Evolutionary conservation across 2,797 vertebrate species (phyloP).

Genomic region (Hippopotamyrus pictus): DNA sequence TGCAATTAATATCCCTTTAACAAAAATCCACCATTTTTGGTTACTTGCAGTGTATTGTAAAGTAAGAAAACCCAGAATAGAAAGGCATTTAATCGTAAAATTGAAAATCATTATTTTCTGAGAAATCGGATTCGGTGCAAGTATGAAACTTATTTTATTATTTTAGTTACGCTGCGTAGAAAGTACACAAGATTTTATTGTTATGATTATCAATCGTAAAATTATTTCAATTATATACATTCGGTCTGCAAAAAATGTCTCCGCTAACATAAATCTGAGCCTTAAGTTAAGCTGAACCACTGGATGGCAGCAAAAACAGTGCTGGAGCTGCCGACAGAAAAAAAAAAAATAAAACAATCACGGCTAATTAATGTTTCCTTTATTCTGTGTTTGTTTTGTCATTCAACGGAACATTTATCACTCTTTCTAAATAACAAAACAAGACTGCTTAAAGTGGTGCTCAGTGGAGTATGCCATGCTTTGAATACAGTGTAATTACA

Average conservation of each 20-base stretch:
- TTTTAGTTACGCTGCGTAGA: not conserved
- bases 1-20: not conserved
- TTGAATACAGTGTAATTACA: not conserved
- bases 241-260: not conserved
- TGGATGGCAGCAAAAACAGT: not conserved
- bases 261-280: not conserved
- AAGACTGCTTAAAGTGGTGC: not conserved
- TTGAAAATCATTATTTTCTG: not conserved
- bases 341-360: not conserved
- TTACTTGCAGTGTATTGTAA: not conserved
- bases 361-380: not conserved
- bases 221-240: not conserved
- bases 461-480: not conserved
- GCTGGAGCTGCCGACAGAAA: not conserved
- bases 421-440: slow-evolving; percentile 1
- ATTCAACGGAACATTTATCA: not conserved
- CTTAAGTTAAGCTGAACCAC: not conserved
- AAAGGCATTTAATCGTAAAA: not conserved
- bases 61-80: not conserved
- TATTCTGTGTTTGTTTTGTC: not conserved
- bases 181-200: not conserved
- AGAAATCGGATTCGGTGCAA: not conserved
- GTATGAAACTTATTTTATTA: not conserved
- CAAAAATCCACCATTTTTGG: not conserved
- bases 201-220: not conserved